Conservation (phyloP, 2,113 vertebrate species). For the Rhineura floridana region DNA sequence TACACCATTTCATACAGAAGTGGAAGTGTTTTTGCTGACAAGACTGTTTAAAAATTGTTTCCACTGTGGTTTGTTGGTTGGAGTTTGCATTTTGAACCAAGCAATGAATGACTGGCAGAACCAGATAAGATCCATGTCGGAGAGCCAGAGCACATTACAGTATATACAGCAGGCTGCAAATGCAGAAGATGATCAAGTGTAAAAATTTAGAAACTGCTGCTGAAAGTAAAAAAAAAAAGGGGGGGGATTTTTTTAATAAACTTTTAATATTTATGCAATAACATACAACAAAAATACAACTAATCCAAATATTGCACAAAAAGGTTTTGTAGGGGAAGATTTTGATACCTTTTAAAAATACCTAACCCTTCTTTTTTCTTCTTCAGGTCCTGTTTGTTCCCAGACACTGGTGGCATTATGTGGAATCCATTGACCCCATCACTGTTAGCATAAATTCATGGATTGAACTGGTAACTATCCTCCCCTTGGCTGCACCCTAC, state of each 20-base stretch:
- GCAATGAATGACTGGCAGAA: not conserved
- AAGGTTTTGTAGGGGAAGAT: not conserved
- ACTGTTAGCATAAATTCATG: constrained; percentile 96
- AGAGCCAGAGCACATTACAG: not conserved
- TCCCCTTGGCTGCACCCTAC: not conserved
- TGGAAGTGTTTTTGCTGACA: not conserved
- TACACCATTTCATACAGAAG: not conserved
- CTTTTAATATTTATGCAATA: no score
- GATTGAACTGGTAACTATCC: constrained; percentile 88
- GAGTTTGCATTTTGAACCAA: not conserved
- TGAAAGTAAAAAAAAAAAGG: no score
- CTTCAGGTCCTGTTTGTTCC: constrained; percentile 93
- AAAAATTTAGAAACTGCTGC: not conserved
- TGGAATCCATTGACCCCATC: constrained; percentile 90
- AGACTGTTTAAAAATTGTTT: not conserved
- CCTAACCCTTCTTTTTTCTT: not conserved
- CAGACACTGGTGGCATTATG: constrained; percentile 97
- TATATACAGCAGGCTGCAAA: not conserved
- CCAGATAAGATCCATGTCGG: not conserved
- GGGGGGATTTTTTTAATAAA: no score
- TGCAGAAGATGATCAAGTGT: not conserved
- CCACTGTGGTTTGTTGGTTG: not conserved
- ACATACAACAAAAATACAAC: no score
- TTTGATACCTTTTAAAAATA: constrained; percentile 35
- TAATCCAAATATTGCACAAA: not conserved